Percentiles rank a stretch among this genome's conserved stretches.
These are phyloP conservation scores for Pterocles burchelli DNA, from an alignment of 2,113 vertebrate species.

Conservation along the genomic window DNA sequence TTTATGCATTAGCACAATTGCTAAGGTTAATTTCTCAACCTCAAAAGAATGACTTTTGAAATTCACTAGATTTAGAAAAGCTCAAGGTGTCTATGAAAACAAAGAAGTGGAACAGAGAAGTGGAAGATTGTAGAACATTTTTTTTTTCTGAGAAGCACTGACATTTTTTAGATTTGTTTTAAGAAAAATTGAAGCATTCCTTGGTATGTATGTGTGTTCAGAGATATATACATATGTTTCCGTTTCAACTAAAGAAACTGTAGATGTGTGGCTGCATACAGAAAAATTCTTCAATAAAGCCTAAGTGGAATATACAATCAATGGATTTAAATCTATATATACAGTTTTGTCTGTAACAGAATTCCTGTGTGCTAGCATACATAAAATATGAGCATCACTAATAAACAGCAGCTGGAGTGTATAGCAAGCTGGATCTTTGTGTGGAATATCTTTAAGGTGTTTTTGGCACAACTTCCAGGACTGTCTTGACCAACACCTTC, in stretches of 20 bases:
- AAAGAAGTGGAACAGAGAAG: background rate
- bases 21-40: background rate
- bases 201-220: background rate
- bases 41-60: background rate
- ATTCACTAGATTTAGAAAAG: background rate
- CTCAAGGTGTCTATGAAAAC: background rate
- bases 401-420: conserved; percentile 61
- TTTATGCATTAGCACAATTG: background rate
- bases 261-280: background rate
- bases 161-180: background rate
- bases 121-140: background rate
- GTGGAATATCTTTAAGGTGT: conserved; percentile 64
- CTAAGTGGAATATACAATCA: background rate
- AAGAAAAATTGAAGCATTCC: background rate
- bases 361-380: background rate
- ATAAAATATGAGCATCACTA: conserved; percentile 59
- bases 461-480: conserved; percentile 55
- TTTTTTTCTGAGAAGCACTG: background rate
- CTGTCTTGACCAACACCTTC: conserved; percentile 60
- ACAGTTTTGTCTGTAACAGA: background rate
- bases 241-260: background rate
- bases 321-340: background rate
- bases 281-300: background rate
- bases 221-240: background rate
- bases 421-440: conserved; percentile 41